Percentiles rank a stretch among this genome's conserved stretches.
Conservation (phyloP, 2,113 vertebrate genomes). For the Melanocharis versteri region DNA sequence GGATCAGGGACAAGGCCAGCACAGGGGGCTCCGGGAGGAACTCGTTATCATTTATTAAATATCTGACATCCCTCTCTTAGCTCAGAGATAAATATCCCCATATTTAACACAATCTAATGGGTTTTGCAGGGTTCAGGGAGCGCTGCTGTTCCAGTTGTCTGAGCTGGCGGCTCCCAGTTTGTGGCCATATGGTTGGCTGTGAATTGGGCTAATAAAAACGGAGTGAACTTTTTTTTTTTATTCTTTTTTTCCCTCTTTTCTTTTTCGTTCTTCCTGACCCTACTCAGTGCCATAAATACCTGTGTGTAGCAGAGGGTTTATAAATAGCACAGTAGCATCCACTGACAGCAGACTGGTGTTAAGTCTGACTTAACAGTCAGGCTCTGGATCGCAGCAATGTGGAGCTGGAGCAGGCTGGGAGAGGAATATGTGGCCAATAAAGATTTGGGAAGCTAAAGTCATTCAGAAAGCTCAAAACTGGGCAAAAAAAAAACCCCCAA, state of each 20-base stretch:
- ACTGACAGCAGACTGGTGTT: constrained; percentile 42
- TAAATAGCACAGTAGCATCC: constrained; percentile 68
- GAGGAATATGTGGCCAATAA: constrained; percentile 22
- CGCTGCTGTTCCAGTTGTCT: constrained; percentile 19
- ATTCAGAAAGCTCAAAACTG: constrained; percentile 36
- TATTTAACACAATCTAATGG: not conserved
- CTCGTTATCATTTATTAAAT: constrained; percentile 19
- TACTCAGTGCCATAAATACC: constrained; percentile 68
- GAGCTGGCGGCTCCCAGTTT: constrained; percentile 33
- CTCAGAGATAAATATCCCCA: not conserved
- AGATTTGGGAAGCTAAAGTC: constrained; percentile 12
- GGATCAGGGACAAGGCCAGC: not conserved
- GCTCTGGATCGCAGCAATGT: not conserved
- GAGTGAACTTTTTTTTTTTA: not conserved
- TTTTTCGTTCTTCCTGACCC: constrained; percentile 44
- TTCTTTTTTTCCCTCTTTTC: not conserved
- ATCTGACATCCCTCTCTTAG: not conserved
- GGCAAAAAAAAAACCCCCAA: not conserved
- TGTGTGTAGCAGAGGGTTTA: constrained; percentile 57
- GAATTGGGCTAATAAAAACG: constrained; percentile 57
- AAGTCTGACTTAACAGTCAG: constrained; percentile 12
- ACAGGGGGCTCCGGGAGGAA: not conserved
- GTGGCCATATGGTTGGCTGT: constrained; percentile 62
- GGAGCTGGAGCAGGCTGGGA: not conserved
- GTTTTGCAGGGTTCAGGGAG: constrained; percentile 48